These are phyloP conservation scores for Diaperis boleti DNA, from an alignment of 2,888 invertebrate species.

Conservation along the genomic window DNA sequence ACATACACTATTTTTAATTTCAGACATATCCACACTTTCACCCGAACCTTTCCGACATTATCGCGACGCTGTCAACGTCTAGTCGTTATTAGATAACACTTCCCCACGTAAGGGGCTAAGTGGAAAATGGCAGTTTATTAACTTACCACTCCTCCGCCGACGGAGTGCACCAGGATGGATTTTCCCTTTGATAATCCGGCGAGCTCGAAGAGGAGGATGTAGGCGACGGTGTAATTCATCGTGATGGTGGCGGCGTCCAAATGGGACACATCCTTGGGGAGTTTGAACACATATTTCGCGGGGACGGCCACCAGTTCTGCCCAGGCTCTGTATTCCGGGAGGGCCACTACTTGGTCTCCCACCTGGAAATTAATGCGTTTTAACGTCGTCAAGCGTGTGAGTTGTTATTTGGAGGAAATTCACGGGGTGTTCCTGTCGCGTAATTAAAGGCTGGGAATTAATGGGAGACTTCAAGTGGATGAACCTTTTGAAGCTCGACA, in stretches of 20 bases:
- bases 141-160: conserved; percentile 91
- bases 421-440: too few species aligned
- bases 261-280: conserved; percentile 81
- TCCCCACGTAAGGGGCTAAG: not conserved
- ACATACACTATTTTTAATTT: too few species aligned
- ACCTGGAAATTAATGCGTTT: conserved; percentile 68
- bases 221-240: conserved; percentile 88
- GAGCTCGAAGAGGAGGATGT: conserved; percentile 87
- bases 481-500: too few species aligned
- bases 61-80: too few species aligned
- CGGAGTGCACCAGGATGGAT: conserved; percentile 85
- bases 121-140: conserved; percentile 5
- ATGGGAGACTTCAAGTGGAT: too few species aligned
- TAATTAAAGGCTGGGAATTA: too few species aligned
- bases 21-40: too few species aligned
- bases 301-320: conserved; percentile 86
- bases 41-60: too few species aligned
- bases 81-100: too few species aligned
- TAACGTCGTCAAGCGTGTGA: not conserved
- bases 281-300: conserved; percentile 82
- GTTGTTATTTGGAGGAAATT: too few species aligned
- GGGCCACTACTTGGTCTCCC: conserved; percentile 85
- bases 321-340: conserved; percentile 89
- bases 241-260: conserved; percentile 87
- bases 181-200: conserved; percentile 83